phyloP scores from a whole-genome alignment of 2,888 invertebrate species.

The Ochlodes sylvanus region DNA sequence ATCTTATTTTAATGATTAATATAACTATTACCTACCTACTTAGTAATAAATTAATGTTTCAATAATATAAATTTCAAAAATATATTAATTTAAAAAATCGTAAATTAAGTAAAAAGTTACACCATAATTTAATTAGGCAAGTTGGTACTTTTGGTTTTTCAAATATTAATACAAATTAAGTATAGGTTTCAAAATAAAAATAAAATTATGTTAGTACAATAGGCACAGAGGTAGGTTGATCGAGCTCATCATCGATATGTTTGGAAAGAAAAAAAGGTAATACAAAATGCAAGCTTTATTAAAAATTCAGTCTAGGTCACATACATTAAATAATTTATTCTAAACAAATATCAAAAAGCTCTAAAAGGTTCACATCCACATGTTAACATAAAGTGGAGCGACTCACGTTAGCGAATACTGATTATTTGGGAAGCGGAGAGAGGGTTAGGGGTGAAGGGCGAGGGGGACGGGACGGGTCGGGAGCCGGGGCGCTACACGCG shows the following conservation, averaged over 20 bases:
- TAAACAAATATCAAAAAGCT: slow-evolving; percentile 71
- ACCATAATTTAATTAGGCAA: background rate
- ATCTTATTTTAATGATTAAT: too few relatives aligned
- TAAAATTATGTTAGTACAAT: slow-evolving; percentile 59
- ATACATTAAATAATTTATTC: slow-evolving; percentile 60
- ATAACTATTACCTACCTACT: too few relatives aligned
- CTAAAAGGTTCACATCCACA: slow-evolving; percentile 71
- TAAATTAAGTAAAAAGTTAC: background rate
- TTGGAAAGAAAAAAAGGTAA: slow-evolving; percentile 68
- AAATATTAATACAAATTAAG: background rate
- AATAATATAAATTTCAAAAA: too few relatives aligned
- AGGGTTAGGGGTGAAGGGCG: slow-evolving; percentile 50
- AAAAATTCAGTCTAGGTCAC: slow-evolving; percentile 81
- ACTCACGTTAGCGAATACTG: slow-evolving; percentile 81
- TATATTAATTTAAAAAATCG: too few relatives aligned
- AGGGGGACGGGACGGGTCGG: slow-evolving; percentile 52
- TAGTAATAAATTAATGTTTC: too few relatives aligned
- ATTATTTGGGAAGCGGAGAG: slow-evolving; percentile 64
- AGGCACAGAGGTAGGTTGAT: slow-evolving; percentile 43
- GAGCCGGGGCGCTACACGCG: slow-evolving; percentile 88
- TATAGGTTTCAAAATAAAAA: slow-evolving; percentile 30
- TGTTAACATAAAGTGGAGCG: slow-evolving; percentile 73
- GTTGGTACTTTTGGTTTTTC: background rate
- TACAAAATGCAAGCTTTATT: slow-evolving; percentile 83
- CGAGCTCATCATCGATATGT: slow-evolving; percentile 74